These are phyloP conservation scores for Macaria liturata DNA, from an alignment of 2,888 invertebrate genomes.

Conservation along the genomic window DNA sequence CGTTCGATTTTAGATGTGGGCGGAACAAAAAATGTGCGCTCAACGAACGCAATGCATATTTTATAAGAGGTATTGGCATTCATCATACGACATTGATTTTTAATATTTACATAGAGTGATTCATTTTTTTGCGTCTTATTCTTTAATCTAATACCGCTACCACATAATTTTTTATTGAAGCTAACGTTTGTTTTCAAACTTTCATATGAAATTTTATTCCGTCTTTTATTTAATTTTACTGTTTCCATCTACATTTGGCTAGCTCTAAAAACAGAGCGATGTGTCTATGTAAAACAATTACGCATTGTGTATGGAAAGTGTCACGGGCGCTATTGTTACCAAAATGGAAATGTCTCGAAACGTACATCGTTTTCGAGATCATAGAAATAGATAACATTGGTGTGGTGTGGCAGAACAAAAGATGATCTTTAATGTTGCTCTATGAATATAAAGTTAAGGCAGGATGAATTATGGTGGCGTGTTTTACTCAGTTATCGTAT, in stretches of 20 bases:
- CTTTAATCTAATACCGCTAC: no score
- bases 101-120: no score
- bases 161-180: no score
- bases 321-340: constrained; percentile 30
- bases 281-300: constrained; percentile 24
- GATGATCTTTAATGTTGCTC: constrained; percentile 6
- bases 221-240: no score
- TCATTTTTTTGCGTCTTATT: no score
- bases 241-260: no score
- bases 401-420: constrained; percentile 1
- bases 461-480: not conserved
- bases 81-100: no score
- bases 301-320: constrained; percentile 29
- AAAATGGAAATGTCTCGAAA: constrained; percentile 27
- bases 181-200: no score
- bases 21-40: constrained; percentile 14
- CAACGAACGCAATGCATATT: not conserved
- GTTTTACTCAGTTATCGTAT: not conserved
- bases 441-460: not conserved
- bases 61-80: no score
- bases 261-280: no score
- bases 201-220: no score
- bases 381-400: constrained; percentile 7
- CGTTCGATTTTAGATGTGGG: constrained; percentile 15
- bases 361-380: constrained; percentile 25